Percentiles rank a stretch among this genome's conserved stretches.
phyloP scores from a whole-genome alignment of 2,797 vertebrate genomes.

The Lepilemur ruficaudatus region DNA sequence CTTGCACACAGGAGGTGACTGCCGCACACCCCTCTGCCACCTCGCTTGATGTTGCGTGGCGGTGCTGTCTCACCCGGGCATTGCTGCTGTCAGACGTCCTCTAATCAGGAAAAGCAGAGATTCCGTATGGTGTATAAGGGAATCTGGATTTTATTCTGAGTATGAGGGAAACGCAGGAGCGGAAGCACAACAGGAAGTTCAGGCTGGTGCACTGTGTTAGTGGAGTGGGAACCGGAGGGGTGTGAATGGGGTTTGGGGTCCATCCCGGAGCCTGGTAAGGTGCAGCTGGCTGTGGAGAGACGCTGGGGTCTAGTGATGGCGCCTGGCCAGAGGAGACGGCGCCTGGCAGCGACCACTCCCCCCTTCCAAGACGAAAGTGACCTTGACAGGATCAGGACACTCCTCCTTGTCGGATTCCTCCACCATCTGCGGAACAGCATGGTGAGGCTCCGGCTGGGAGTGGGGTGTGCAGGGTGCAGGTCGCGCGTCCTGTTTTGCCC shows the following conservation, averaged over 20 bases:
- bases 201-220: too few relatives aligned
- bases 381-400: not conserved
- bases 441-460: not conserved
- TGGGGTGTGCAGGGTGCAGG: not conserved
- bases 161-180: not conserved
- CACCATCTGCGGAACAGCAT: not conserved
- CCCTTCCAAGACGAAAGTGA: not conserved
- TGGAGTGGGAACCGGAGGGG: too few relatives aligned
- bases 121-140: not conserved
- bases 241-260: not conserved
- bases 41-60: not conserved
- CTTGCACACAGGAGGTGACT: too few relatives aligned
- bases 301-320: not conserved
- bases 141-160: not conserved
- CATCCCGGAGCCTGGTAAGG: not conserved
- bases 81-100: not conserved
- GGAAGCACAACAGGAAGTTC: not conserved
- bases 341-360: not conserved
- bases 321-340: not conserved
- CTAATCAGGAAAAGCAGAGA: not conserved
- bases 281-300: not conserved
- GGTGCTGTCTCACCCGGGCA: not conserved
- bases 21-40: fast-evolving
- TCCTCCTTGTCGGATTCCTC: not conserved
- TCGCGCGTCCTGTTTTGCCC: not conserved